Base-by-base conservation (phyloP, 2,797 vertebrate species). In the Thripadectes ignobilis region DNA sequence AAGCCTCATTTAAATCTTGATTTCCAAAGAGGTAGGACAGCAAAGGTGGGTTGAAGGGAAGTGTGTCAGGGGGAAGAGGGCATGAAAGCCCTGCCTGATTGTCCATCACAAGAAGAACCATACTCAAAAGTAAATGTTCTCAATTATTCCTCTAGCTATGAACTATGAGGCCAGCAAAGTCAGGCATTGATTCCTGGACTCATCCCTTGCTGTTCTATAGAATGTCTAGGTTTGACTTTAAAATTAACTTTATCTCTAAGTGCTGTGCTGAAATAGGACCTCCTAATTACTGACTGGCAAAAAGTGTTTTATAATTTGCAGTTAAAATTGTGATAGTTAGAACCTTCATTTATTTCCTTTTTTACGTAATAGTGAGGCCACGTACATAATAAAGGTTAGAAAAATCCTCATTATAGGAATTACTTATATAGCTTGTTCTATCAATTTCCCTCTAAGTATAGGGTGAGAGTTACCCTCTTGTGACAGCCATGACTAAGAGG, bases 281-380 rank as follows among this genome's bases (percentile, higher is more conserved):
- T 62, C 26, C 17, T 24, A 69, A 41, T 79, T 72, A 58, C 16
- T 62, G n/a, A 90, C 57, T 43, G 73, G 30, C 24, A 58, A 68
- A 58, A 88, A 13, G 6, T 76, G n/a, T 58, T 94, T 55, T 87
- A 74, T 68, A 92, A 85, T 85, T 91, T 80, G 49, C 51, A 77
- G 41, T 79, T 49, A 36, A 92, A 91, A 13, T 34, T 39, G n/a
- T 86, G 48, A 61, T 55, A 65, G 68, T 46, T 85, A 77, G 54
- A 89, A 85, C 21, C 19, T 79, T 82, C 7, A 58, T 85, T 85
- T 86, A 62, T 79, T 94, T 90, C 16, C 27, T 32, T 92, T 92
- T 88, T 57, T 73, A 49, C 8, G 6, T 63, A 86, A 73, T 4
- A 68, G 38, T 14, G 26, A 80, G 59, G 32, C 19, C 51, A 65